A percentile compares a stretch with the other conserved stretches of the same genome.
Evolutionary conservation across 2,797 vertebrate species (phyloP).

Genomic region (Uromys caudimaculatus): DNA sequence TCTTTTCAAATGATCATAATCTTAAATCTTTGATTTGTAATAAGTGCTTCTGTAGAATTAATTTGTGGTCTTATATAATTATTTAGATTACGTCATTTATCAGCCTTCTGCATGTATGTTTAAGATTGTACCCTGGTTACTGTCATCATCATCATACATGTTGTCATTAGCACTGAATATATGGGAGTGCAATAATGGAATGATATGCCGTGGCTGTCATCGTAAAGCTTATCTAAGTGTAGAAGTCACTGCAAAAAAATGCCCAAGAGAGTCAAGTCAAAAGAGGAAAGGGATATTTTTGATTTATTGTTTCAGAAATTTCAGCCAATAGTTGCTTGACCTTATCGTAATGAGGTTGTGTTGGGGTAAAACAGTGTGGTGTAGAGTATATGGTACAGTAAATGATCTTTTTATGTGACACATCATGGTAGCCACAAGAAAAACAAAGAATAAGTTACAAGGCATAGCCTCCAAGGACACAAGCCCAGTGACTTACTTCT

Average conservation of each 20-base stretch:
- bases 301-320: background rate
- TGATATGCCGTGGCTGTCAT: background rate
- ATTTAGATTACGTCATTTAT: conserved; percentile 22
- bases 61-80: conserved; percentile 2
- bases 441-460: background rate
- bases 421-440: background rate
- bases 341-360: background rate
- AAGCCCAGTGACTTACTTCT: background rate
- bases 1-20: conserved; percentile 49
- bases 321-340: background rate
- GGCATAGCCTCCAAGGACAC: background rate
- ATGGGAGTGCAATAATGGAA: background rate
- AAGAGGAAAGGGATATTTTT: background rate
- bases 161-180: conserved; percentile 33
- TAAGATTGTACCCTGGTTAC: background rate
- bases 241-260: background rate
- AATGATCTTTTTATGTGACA: background rate
- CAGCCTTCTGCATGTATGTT: background rate
- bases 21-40: conserved; percentile 46
- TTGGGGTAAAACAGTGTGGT: background rate
- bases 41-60: conserved; percentile 41
- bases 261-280: background rate
- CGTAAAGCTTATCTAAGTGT: conserved; percentile 38
- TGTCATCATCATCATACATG: background rate
- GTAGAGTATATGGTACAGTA: background rate